Evolutionary conservation across 2,888 invertebrate genomes (phyloP).

Genomic region (Synanthedon myopaeformis): DNA sequence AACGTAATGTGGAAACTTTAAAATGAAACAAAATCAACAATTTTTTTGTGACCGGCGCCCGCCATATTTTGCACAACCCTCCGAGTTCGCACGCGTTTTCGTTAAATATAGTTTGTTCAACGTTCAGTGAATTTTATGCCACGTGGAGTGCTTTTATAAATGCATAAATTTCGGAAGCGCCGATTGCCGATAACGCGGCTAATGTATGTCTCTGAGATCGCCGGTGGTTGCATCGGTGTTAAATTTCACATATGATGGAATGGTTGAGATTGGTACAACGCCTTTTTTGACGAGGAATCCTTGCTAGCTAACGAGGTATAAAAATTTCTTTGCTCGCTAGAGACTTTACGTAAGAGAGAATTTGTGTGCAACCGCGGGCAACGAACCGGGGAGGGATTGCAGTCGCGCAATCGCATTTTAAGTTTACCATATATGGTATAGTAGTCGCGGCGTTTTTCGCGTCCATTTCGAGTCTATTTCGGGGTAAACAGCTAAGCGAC

Average conservation of each 20-base stretch:
- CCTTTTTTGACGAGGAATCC: conserved; percentile 51
- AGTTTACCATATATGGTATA: conserved; percentile 66
- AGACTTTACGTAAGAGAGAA: conserved; percentile 10
- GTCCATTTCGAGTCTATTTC: conserved; percentile 30
- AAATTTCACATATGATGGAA: conserved; percentile 59
- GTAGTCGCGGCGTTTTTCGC: conserved; percentile 38
- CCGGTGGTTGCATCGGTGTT: conserved; percentile 43
- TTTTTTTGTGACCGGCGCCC: conserved; percentile 57
- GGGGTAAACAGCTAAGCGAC: conserved; percentile 13
- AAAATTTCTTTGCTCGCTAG: background rate
- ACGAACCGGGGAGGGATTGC: conserved; percentile 54
- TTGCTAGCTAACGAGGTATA: background rate
- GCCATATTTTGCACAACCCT: conserved; percentile 67
- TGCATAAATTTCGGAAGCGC: conserved; percentile 10
- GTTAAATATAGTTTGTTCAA: conserved; percentile 42
- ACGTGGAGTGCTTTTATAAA: conserved; percentile 53
- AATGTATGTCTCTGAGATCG: conserved; percentile 17
- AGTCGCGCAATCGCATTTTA: conserved; percentile 60
- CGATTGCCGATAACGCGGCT: conserved; percentile 8
- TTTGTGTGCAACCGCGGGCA: conserved; percentile 48
- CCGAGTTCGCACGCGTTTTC: conserved; percentile 65
- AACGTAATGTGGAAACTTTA: conserved; percentile 23
- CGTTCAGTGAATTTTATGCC: conserved; percentile 66
- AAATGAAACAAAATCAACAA: conserved; percentile 32
- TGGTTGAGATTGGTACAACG: conserved; percentile 49